Evolutionary conservation across 2,113 vertebrate genomes (phyloP).

Genomic region (Salvator merianae): DNA sequence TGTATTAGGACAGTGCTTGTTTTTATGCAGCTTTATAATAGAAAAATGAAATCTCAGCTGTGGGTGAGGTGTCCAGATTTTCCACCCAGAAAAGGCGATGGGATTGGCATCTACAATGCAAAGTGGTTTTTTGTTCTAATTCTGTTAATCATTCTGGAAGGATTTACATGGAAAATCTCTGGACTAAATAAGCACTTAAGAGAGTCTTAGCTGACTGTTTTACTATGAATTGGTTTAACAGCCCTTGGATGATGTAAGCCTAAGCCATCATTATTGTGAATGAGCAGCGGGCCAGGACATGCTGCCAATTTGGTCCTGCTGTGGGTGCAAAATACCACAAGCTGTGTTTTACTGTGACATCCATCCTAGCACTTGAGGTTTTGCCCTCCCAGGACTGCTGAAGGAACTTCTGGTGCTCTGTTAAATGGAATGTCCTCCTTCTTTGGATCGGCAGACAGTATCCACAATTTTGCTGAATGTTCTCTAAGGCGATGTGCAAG

Average conservation of each 20-base stretch:
- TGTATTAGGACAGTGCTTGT: neutral
- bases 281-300: too few species aligned
- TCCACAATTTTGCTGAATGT: too few species aligned
- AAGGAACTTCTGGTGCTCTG: too few species aligned
- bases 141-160: neutral
- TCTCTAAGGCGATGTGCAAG: too few species aligned
- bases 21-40: neutral
- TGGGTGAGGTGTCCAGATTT: too few species aligned
- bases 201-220: neutral
- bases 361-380: neutral
- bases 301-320: too few species aligned
- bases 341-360: neutral
- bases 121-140: neutral
- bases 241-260: neutral
- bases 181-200: neutral
- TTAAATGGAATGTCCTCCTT: too few species aligned
- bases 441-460: too few species aligned
- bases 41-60: neutral
- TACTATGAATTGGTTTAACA: neutral
- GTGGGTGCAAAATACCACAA: too few species aligned
- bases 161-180: neutral
- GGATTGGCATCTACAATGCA: neutral
- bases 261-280: too few species aligned
- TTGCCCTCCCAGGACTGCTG: neutral
- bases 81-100: neutral